Base-by-base conservation (phyloP, 2,888 invertebrate species). In the Clivina fossor region DNA sequence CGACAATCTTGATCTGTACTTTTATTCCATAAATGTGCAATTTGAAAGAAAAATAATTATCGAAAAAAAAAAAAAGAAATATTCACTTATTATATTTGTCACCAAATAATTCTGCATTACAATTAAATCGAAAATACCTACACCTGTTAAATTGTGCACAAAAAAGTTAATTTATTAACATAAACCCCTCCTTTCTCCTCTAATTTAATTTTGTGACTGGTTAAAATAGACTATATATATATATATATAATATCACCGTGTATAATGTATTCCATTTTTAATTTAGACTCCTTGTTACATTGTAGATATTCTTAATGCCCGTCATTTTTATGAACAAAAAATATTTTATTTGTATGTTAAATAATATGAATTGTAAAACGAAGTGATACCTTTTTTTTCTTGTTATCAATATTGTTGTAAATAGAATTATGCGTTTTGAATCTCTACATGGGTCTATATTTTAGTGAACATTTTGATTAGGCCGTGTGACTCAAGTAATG, bases 401-500 rank as follows among this genome's bases (percentile, higher is more conserved):
- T 24, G 9, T 44, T 11, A 13, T 5, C 13, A 28, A 2, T 44
- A 13, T 3, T 28, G 18, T 30, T 15, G 8, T 16, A n/a, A 22
- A 20, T 30, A 24, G 7, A 47, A 22, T 13, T 40, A 7, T 20
- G 53, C 37, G 24, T 44, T 53, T 32, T 44, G 44, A 44, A 53
- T 53, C 19, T 53, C 43, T 53, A 43, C 43, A 44, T 22, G 26
- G 44, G 43, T 51, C 51, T 53, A 37, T 16, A 53, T 58, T 55
- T 50, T 58, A 49, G 43, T 33, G 48, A 46, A 35, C 50, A 51
- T 37, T 60, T 58, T 55, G 59, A 66, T n/a, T 73, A 73, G 73
- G 74, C 72, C 73, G 74, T 67, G 74, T 71, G 74, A 73, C 73
- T 70, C 69, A 70, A 69, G 64, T 58, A 69, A 71, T 71, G 73